phyloP scores from a whole-genome alignment of 2,888 invertebrate genomes.

The Phortica magna region DNA sequence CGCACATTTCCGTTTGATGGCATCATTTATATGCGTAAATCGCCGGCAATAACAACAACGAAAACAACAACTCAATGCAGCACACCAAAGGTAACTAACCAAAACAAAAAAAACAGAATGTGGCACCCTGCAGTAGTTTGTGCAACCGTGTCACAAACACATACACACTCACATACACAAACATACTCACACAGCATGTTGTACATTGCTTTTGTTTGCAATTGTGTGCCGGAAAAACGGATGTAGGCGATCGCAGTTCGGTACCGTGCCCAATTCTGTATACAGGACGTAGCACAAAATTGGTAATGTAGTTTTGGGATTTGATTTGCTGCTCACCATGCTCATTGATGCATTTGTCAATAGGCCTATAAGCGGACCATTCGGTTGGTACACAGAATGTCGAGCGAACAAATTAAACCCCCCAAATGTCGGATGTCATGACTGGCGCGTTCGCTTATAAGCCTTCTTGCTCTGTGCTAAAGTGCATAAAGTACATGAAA shows the following conservation, averaged over 20 bases:
- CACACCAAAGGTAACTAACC: background rate
- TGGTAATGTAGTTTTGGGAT: slow-evolving; percentile 2
- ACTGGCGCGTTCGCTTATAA: background rate
- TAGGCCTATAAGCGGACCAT: background rate
- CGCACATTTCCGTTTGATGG: slow-evolving; percentile 30
- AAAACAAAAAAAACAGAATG: background rate
- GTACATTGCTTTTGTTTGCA: slow-evolving; percentile 31
- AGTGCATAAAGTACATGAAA: slow-evolving; percentile 23
- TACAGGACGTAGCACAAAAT: background rate
- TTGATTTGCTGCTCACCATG: background rate
- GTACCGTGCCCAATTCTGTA: background rate
- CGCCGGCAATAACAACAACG: too few species aligned
- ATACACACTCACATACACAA: background rate
- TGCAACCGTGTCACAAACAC: background rate
- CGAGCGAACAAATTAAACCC: background rate
- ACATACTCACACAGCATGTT: background rate
- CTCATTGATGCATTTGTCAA: slow-evolving; percentile 28
- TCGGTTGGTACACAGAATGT: background rate
- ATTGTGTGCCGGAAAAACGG: slow-evolving; percentile 28
- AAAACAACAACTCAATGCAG: too few species aligned
- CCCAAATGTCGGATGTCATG: background rate
- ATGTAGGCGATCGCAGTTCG: slow-evolving; percentile 11
- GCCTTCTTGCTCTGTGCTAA: background rate
- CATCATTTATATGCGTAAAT: slow-evolving; percentile 30
- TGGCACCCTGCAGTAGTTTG: background rate